These are phyloP conservation scores for Pao palembangensis DNA, from an alignment of 2,113 vertebrate species.

Conservation along the genomic window DNA sequence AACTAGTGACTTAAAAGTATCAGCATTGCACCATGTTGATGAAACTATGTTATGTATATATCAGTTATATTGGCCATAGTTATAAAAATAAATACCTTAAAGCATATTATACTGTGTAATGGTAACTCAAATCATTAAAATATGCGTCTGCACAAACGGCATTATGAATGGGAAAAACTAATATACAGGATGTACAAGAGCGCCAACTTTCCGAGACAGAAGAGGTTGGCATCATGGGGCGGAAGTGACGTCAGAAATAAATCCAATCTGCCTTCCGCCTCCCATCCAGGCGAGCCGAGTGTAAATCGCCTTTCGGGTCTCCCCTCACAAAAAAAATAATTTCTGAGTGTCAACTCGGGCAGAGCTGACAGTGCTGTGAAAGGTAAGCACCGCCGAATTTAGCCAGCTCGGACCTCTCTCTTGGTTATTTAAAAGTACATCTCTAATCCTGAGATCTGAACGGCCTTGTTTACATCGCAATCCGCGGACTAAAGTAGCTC, in stretches of 20 bases:
- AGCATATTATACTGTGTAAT: too few relatives aligned
- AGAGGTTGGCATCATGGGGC: conserved; percentile 7
- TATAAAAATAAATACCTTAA: too few relatives aligned
- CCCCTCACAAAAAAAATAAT: conserved; percentile 2
- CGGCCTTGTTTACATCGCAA: conserved; percentile 81
- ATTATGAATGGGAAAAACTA: too few relatives aligned
- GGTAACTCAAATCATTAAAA: too few relatives aligned
- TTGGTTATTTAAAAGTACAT: conserved; percentile 2
- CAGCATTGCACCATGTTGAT: too few relatives aligned
- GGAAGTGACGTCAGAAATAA: conserved; percentile 71
- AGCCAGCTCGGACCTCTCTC: background rate
- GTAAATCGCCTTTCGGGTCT: conserved; percentile 39
- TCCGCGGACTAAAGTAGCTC: conserved; percentile 71
- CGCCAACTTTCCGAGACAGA: background rate
- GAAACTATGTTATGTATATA: too few relatives aligned
- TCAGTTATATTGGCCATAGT: too few relatives aligned
- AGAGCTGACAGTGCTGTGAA: conserved; percentile 14
- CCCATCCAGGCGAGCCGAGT: conserved; percentile 38
- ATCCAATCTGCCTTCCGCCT: conserved; percentile 63
- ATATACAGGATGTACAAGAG: background rate
- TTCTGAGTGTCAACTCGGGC: conserved; percentile 21
- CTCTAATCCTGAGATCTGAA: conserved; percentile 20
- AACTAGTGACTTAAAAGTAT: too few relatives aligned
- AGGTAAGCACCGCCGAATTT: conserved; percentile 56
- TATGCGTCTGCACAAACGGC: too few relatives aligned